Conservation (phyloP, 2,888 invertebrate species). For the Dicroscelio sp. region DNA sequence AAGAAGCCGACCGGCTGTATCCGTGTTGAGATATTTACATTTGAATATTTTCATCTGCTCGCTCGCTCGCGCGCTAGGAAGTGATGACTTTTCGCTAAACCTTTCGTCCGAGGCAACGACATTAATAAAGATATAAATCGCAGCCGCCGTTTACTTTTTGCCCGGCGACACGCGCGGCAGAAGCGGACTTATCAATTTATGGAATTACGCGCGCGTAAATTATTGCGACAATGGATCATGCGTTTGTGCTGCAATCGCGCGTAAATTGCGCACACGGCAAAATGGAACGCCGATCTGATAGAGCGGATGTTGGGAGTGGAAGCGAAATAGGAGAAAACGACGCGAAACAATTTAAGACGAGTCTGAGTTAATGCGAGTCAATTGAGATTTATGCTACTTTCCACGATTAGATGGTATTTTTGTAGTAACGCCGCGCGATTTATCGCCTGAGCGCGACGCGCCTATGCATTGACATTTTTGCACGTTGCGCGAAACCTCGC, state of each 20-base stretch:
- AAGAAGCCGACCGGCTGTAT: constrained; percentile 86
- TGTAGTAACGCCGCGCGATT: constrained; percentile 39
- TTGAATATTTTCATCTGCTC: constrained; percentile 88
- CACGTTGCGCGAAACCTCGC: background rate
- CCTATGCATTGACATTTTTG: constrained; percentile 27
- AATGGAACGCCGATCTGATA: constrained; percentile 71
- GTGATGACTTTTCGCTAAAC: constrained; percentile 77
- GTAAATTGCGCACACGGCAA: constrained; percentile 48
- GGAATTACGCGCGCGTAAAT: constrained; percentile 74
- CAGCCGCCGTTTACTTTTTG: constrained; percentile 52
- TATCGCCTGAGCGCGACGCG: constrained; percentile 18
- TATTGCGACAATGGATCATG: constrained; percentile 73
- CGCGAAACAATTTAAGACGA: constrained; percentile 67
- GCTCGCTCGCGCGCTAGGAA: constrained; percentile 63
- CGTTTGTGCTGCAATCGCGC: constrained; percentile 30
- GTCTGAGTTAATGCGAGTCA: constrained; percentile 57
- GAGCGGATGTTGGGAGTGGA: constrained; percentile 25
- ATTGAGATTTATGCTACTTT: constrained; percentile 66
- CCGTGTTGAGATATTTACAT: constrained; percentile 86
- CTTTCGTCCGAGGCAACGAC: constrained; percentile 66
- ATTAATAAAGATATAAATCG: constrained; percentile 80
- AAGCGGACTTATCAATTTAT: constrained; percentile 75
- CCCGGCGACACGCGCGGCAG: constrained; percentile 32
- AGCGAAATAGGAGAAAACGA: constrained; percentile 44
- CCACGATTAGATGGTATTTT: constrained; percentile 57